A percentile compares a stretch with the other conserved stretches of the same genome.
Evolutionary conservation across 2,113 vertebrate species (phyloP).

Genomic region (Menura novaehollandiae): DNA sequence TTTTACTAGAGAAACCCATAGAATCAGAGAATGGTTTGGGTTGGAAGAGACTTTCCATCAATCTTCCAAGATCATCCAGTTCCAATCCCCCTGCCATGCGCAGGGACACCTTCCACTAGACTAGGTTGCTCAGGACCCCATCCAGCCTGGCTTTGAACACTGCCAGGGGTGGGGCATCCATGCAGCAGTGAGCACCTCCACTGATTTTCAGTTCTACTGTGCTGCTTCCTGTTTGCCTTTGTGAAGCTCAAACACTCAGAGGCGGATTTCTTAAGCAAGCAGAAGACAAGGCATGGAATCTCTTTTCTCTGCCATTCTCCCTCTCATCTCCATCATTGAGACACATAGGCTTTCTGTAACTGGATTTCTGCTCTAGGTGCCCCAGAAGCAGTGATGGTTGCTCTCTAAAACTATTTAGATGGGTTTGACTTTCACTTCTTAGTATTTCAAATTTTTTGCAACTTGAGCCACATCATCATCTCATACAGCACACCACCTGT

Average conservation of each 20-base stretch:
- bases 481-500: not conserved
- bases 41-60: not conserved
- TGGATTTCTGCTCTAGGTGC: not conserved
- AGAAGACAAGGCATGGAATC: not conserved
- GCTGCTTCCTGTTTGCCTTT: not conserved
- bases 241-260: not conserved
- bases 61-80: not conserved
- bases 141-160: not conserved
- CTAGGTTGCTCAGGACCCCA: not conserved
- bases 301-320: not conserved
- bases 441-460: not conserved
- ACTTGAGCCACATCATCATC: not conserved
- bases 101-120: not conserved
- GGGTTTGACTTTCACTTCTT: not conserved
- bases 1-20: not conserved
- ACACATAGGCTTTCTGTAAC: not conserved
- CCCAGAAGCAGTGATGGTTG: not conserved
- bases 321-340: not conserved
- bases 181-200: not conserved
- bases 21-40: not conserved
- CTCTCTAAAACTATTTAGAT: not conserved
- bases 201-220: not conserved
- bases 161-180: accelerated
- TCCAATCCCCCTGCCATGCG: not conserved
- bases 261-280: not conserved